phyloP scores from a whole-genome alignment of 2,797 vertebrate genomes.

The Eidolon dupreanum region DNA sequence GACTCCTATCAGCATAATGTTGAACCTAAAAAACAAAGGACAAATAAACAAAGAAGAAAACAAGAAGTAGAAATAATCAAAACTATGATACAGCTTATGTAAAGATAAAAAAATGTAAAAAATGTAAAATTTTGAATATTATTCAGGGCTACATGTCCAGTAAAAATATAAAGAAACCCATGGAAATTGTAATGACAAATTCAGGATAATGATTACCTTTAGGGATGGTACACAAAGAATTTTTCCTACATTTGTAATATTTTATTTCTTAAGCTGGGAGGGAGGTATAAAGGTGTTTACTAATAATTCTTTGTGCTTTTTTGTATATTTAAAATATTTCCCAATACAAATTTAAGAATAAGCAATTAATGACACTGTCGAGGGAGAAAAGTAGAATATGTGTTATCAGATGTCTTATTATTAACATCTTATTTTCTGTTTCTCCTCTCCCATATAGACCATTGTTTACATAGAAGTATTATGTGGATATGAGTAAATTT shows the following conservation, averaged over 20 bases:
- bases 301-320: background rate
- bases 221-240: background rate
- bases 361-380: background rate
- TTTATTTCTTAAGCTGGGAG: conserved; percentile 35
- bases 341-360: background rate
- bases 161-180: conserved; percentile 9
- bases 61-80: background rate
- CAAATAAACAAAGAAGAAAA: background rate
- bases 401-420: background rate
- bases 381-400: background rate
- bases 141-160: background rate
- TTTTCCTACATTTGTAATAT: background rate
- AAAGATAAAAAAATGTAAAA: background rate
- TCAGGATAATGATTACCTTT: background rate
- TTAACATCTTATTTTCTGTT: conserved; percentile 26
- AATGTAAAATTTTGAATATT: background rate
- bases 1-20: background rate
- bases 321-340: conserved; percentile 15
- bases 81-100: background rate
- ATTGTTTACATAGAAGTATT: background rate
- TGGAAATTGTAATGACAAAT: background rate
- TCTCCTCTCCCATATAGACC: background rate
- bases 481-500: background rate
- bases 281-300: background rate
- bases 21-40: conserved; percentile 34